phyloP scores from a whole-genome alignment of 2,113 vertebrate genomes.

The Chaetops frenatus region DNA sequence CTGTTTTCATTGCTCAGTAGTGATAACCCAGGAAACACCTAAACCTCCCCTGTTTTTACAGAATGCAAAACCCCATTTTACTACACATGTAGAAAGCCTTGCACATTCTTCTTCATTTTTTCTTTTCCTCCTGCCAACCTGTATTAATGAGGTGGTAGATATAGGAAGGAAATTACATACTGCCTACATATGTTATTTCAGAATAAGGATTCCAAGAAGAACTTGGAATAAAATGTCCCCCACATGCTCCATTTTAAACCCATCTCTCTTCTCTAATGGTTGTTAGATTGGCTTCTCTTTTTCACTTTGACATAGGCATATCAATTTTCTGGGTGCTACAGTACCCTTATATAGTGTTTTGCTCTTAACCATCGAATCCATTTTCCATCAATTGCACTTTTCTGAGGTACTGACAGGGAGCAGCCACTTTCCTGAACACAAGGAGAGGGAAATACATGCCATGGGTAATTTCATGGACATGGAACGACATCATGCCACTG shows the following conservation, averaged over 20 bases:
- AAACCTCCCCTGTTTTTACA: not conserved
- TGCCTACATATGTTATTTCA: slow-evolving; percentile 12
- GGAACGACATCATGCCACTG: not conserved
- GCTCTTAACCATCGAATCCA: not conserved
- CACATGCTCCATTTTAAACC: not conserved
- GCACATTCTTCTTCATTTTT: not conserved
- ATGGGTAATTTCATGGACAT: not conserved
- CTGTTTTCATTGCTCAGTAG: not conserved
- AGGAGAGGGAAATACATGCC: not conserved
- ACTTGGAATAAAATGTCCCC: not conserved
- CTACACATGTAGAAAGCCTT: not conserved
- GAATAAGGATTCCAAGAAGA: slow-evolving; percentile 4
- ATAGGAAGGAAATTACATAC: slow-evolving; percentile 20
- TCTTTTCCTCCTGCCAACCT: slow-evolving; percentile 14
- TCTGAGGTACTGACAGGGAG: not conserved
- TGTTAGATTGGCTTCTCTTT: not conserved
- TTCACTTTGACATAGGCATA: not conserved
- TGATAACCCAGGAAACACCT: not conserved
- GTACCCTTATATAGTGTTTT: not conserved
- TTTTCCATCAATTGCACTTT: not conserved
- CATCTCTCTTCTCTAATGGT: not conserved
- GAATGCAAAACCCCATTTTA: not conserved
- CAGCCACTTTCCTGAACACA: not conserved
- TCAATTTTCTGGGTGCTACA: not conserved
- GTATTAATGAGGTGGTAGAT: slow-evolving; percentile 27